Evolutionary conservation across 2,113 vertebrate species (phyloP).

Genomic region (Ptyas mucosa): DNA sequence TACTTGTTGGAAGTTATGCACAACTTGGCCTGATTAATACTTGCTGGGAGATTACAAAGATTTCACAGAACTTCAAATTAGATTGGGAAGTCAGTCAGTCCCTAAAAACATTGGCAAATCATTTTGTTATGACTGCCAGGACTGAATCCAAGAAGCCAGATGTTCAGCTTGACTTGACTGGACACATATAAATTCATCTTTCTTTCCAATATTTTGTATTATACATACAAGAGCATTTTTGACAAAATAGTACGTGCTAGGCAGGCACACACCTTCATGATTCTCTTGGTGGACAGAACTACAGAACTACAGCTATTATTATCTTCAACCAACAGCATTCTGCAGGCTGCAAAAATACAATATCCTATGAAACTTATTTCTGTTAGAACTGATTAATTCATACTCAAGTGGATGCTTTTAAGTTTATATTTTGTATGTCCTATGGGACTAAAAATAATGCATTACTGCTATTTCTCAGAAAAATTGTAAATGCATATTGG

Average conservation of each 20-base stretch:
- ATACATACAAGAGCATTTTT: neutral
- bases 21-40: neutral
- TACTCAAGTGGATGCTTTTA: neutral
- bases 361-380: neutral
- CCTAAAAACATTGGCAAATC: neutral
- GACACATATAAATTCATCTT: neutral
- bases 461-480: conserved; percentile 8
- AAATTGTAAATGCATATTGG: conserved; percentile 4
- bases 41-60: neutral
- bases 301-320: neutral
- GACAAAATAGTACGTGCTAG: neutral
- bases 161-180: neutral
- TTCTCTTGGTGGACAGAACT: neutral
- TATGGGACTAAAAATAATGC: neutral
- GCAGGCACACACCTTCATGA: neutral
- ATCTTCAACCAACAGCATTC: neutral
- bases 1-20: neutral
- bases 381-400: neutral
- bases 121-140: neutral
- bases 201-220: neutral
- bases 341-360: neutral
- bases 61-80: neutral
- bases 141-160: neutral
- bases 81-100: neutral
- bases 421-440: neutral